phyloP scores from a whole-genome alignment of 2,113 vertebrate genomes.

The Sorex fumeus region DNA sequence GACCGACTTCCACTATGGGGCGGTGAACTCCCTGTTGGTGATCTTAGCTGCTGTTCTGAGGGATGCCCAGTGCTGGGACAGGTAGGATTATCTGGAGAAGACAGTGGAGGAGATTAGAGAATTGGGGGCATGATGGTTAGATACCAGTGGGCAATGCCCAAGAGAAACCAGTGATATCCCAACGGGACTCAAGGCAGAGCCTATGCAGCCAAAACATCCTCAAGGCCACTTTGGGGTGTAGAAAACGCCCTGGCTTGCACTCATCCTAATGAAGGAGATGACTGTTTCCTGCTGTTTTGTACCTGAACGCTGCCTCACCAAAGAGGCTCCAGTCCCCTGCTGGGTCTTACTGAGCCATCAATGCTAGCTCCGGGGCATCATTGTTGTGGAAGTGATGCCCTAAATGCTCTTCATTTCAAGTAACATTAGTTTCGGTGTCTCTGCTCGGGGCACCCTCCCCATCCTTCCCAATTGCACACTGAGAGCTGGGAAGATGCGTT shows the following conservation, averaged over 20 bases:
- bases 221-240: not conserved
- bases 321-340: not conserved
- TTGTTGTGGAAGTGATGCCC: not conserved
- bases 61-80: too few species aligned
- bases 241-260: too few species aligned
- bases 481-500: not conserved
- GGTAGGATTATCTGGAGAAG: too few species aligned
- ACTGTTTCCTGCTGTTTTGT: not conserved
- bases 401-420: conserved; percentile 65
- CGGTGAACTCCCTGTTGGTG: too few species aligned
- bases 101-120: fast-evolving
- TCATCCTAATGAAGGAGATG: too few species aligned
- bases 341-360: conserved; percentile 1
- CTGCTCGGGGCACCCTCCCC: not conserved
- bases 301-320: not conserved
- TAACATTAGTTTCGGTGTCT: conserved; percentile 27
- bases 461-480: not conserved
- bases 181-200: fast-evolving
- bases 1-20: too few species aligned
- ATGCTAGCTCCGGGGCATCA: not conserved
- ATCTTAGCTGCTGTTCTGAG: too few species aligned
- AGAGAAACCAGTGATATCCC: fast-evolving
- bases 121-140: not conserved
- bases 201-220: fast-evolving
- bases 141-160: not conserved